Evolutionary conservation across 2,113 vertebrate genomes (phyloP).

Genomic region (Alethe castanea): DNA sequence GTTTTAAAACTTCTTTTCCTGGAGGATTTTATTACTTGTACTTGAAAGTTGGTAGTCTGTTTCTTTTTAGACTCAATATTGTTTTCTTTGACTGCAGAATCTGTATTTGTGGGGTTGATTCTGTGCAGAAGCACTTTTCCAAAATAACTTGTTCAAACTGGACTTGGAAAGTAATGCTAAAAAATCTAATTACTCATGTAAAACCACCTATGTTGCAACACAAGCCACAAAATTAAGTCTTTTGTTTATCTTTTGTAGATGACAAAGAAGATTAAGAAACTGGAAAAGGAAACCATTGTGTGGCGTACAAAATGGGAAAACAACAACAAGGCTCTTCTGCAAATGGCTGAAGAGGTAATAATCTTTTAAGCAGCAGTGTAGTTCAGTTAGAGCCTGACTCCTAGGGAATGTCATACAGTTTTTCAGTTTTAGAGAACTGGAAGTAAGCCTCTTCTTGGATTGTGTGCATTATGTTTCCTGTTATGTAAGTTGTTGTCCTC

Average conservation of each 20-base stretch:
- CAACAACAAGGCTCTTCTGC: slow-evolving; percentile 96
- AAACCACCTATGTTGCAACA: not conserved
- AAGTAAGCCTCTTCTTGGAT: not conserved
- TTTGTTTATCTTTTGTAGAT: slow-evolving; percentile 76
- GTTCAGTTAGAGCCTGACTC: not conserved
- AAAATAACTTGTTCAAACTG: not conserved
- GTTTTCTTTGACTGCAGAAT: not conserved
- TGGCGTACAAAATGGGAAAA: slow-evolving; percentile 99
- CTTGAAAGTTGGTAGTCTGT: not conserved
- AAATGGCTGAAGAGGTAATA: slow-evolving; percentile 95
- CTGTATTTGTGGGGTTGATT: not conserved
- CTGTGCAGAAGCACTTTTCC: not conserved
- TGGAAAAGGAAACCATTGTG: slow-evolving; percentile 95
- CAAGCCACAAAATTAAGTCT: not conserved
- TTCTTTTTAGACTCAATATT: not conserved
- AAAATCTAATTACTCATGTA: not conserved
- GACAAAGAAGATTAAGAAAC: slow-evolving; percentile 99
- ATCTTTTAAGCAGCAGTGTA: not conserved
- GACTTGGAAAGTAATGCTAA: not conserved
- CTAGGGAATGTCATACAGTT: not conserved
- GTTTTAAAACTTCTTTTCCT: not conserved
- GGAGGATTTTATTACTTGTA: not conserved
- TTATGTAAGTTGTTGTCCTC: not conserved
- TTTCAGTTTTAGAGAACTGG: not conserved
- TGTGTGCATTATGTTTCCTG: not conserved